Percentiles rank a stretch among this genome's conserved stretches.
These are phyloP conservation scores for Hofmannophila pseudospretella DNA, from an alignment of 2,888 invertebrate genomes.

Conservation along the genomic window DNA sequence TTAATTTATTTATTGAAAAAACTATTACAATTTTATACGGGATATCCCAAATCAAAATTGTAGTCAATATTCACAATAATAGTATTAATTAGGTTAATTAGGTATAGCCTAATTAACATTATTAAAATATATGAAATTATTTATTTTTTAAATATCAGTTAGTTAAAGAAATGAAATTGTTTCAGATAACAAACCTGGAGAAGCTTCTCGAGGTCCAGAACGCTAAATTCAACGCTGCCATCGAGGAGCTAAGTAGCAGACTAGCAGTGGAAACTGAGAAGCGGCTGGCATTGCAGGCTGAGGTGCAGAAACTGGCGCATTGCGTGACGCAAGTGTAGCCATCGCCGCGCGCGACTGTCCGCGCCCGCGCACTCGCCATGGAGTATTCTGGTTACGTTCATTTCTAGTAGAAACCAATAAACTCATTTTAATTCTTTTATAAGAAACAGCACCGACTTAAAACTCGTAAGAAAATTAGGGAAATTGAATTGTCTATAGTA, in stretches of 20 bases:
- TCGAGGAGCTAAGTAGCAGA: conserved; percentile 80
- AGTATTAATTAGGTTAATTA: too few relatives aligned
- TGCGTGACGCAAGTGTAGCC: conserved; percentile 84
- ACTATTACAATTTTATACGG: too few relatives aligned
- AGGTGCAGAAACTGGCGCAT: conserved; percentile 83
- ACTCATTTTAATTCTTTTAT: background rate
- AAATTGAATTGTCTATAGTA: too few relatives aligned
- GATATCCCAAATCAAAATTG: too few relatives aligned
- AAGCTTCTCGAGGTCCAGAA: conserved; percentile 78
- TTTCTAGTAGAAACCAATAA: conserved; percentile 17
- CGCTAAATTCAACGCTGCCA: conserved; percentile 75
- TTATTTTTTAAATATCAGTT: too few relatives aligned
- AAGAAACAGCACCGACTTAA: too few relatives aligned
- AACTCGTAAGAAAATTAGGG: too few relatives aligned
- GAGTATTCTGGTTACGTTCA: conserved; percentile 39
- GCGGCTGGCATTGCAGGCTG: conserved; percentile 79
- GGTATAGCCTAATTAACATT: too few relatives aligned
- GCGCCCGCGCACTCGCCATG: conserved; percentile 21
- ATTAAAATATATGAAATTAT: too few relatives aligned
- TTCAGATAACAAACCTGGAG: conserved; percentile 77
- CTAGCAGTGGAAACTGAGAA: conserved; percentile 81
- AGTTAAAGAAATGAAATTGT: too few relatives aligned
- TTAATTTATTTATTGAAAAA: too few relatives aligned
- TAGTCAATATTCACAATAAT: too few relatives aligned
- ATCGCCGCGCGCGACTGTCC: conserved; percentile 19